Base-by-base conservation (phyloP, 2,888 invertebrate genomes). In the Spatulosminthurus flaviceps region DNA sequence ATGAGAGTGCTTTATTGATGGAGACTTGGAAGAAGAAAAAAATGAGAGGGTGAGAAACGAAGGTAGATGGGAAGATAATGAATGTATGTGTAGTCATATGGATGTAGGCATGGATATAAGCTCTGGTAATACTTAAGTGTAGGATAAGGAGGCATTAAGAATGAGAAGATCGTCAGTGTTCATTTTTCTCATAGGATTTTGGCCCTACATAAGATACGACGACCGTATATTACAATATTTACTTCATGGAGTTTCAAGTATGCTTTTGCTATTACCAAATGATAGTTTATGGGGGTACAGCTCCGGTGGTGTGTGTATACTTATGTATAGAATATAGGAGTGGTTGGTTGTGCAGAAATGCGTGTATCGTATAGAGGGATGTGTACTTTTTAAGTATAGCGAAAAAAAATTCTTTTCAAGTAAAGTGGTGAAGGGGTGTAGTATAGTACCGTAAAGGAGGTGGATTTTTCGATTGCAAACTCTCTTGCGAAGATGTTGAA, bases 361-460 rank as follows among this genome's bases (percentile, higher is more conserved):
- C 16, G n/a, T 19, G 51, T 51, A 51, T 16, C 5, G n/a, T n/a
- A n/a, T n/a, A n/a, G 51, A 2, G 16, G 7, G 5, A n/a, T 51
- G 51, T 51, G 51, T 51, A 51, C 51, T 51, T 51, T 51, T 51
- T 51, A 51, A 11, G 16, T 51, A 51, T 51, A 51, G 51, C 51
- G 29, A 69, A 76, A 76, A 43, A n/a, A 76, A 61, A 64, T 66
- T 75, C 66, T 73, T 76, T 76, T 76, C 43, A 26, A 74, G 51
- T 76, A 76, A 76, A 76, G 67, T 76, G 43, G 76, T 76, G 70
- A 67, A 76, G 76, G 76, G 76, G 76, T 76, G 76, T 76, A 76
- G 43, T 42, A 28, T 72, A 72, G 76, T 73, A 76, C 76, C 76
- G 76, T 76, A 76, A 76, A 76, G 76, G 76, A 76, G 76, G 76